These are phyloP conservation scores for Nematopogon swammerdamellus DNA, from an alignment of 2,888 invertebrate genomes.

Conservation along the genomic window DNA sequence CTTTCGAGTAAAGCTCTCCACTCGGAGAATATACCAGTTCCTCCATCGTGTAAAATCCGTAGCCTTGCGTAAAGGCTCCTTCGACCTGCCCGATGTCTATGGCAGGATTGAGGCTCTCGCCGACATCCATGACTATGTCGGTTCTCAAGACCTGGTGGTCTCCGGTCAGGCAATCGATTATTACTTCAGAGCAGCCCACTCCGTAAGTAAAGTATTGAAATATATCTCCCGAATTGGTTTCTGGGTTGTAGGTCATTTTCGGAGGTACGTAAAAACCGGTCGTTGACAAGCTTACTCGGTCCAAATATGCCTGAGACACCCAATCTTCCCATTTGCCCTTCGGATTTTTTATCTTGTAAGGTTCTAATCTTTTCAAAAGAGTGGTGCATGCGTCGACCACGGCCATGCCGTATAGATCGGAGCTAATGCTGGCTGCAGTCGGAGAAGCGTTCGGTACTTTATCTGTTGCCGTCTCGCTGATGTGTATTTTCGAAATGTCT, in stretches of 20 bases:
- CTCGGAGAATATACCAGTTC: slow-evolving; percentile 73
- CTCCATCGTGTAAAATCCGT: slow-evolving; percentile 79
- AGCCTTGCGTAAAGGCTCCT: slow-evolving; percentile 86
- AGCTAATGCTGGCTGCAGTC: slow-evolving; percentile 75
- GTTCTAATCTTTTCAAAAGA: slow-evolving; percentile 63
- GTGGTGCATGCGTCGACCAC: slow-evolving; percentile 69
- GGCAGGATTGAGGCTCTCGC: slow-evolving; percentile 84
- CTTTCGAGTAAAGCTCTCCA: slow-evolving; percentile 69
- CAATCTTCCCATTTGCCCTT: slow-evolving; percentile 76
- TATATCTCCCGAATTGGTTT: slow-evolving; percentile 61
- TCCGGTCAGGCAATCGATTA: slow-evolving; percentile 83
- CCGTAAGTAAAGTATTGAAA: slow-evolving; percentile 81
- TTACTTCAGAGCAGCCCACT: slow-evolving; percentile 77
- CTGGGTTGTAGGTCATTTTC: slow-evolving; percentile 59
- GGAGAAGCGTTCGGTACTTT: slow-evolving; percentile 80
- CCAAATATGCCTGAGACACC: slow-evolving; percentile 66
- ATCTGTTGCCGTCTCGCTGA: slow-evolving; percentile 73
- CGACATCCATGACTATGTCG: slow-evolving; percentile 90
- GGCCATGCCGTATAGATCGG: slow-evolving; percentile 82
- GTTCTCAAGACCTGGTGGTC: slow-evolving; percentile 78
- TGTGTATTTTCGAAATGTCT: slow-evolving; percentile 61
- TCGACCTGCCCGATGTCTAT: slow-evolving; percentile 91
- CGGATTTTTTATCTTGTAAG: slow-evolving; percentile 64
- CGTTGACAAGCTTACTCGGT: slow-evolving; percentile 67
- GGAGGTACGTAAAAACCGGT: slow-evolving; percentile 73